Evolutionary conservation across 2,888 invertebrate genomes (phyloP), one percentile per base, ranked within the genome.

Genomic region (Leucophora obtusa): DNA sequence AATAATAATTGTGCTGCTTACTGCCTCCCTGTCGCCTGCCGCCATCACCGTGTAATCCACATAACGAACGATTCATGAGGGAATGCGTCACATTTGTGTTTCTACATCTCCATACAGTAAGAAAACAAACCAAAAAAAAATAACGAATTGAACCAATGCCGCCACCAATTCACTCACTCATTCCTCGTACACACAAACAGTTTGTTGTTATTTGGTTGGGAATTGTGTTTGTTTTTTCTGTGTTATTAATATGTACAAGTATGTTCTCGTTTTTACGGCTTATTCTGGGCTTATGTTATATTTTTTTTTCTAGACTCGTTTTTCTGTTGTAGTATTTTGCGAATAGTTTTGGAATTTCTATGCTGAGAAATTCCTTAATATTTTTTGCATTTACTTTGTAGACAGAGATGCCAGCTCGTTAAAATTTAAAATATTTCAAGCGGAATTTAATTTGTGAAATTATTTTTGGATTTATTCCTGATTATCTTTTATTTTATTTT

Each of bases 271-370:
- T 65, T 80, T 18, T 68, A 51, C n/a, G 76, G 8, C 65, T 28
- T 50, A 28, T 62, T 10, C 43, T 51, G 43, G 14, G 15, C 43
- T 51, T 47, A 1, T 51, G 14, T 21, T 9, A 38, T 58, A 6
- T 70, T 71, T 60, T 43, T 43, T 43, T 66, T 71, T 38, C 63
- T 69, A 65, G 51, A 80, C 63, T 69, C 54, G 68, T 76, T 75
- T 74, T 47, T 54, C 54, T 68, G 51, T 79, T 59, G 14, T 47
- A 58, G 63, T 59, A 63, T 73, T 76, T 76, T 65, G 54, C 59
- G 50, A 76, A 76, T 63, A 62, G 58, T 73, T 79, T 54, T 69
- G 73, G 73, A 76, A 80, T 81, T 77, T 81, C 43, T 73, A 62
- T 56, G 73, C 54, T 65, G 59, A 17, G 59, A 66, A 77, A 77